Evolutionary conservation across 2,888 invertebrate genomes (phyloP).

Genomic region (Eupeodes luniger): DNA sequence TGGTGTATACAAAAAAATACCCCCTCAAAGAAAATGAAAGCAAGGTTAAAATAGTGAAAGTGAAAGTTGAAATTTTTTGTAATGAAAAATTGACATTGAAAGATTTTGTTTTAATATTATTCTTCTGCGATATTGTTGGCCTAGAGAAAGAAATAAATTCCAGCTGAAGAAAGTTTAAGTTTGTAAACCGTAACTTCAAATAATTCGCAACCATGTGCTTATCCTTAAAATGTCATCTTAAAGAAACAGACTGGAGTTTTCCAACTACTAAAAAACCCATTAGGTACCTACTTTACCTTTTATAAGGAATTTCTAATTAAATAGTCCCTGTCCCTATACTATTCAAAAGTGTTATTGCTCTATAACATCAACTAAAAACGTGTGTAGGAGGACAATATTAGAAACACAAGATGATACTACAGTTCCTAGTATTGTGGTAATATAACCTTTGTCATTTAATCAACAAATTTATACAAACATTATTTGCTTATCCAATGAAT

Average conservation of each 20-base stretch:
- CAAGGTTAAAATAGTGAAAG: too few species aligned
- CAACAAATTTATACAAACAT: conserved; percentile 11
- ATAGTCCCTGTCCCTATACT: background rate
- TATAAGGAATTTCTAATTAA: conserved; percentile 21
- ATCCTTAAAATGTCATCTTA: background rate
- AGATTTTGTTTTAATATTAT: too few species aligned
- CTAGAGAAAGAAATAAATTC: too few species aligned
- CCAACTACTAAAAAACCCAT: background rate
- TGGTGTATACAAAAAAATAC: too few species aligned
- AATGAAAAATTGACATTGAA: too few species aligned
- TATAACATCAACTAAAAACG: background rate
- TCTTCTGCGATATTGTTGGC: too few species aligned
- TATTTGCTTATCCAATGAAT: conserved; percentile 24
- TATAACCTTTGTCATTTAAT: conserved; percentile 24
- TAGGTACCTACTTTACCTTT: background rate
- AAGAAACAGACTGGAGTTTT: too few species aligned
- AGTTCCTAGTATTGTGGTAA: background rate
- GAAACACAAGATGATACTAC: background rate
- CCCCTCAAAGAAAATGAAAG: too few species aligned
- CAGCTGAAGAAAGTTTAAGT: too few species aligned
- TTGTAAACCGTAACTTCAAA: too few species aligned
- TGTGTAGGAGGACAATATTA: background rate
- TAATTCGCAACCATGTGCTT: background rate
- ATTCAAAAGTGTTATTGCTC: background rate
- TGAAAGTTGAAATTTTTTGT: too few species aligned